Base-by-base conservation (phyloP, 2,797 vertebrate species). In the Melanotaenia parkinsoni region DNA sequence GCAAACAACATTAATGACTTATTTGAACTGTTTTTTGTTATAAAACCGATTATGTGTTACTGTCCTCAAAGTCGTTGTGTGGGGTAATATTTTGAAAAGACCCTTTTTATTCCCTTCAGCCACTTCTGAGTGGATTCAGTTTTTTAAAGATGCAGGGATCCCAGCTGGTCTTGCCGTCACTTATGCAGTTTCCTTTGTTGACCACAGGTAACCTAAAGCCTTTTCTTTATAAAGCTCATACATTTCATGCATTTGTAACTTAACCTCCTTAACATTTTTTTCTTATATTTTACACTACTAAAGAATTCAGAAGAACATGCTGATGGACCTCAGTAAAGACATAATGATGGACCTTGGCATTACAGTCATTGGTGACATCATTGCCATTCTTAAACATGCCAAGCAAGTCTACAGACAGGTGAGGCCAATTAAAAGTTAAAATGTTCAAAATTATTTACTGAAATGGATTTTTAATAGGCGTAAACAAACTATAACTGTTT, bases 91-190 rank as follows among this genome's bases (percentile, higher is more conserved):
- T 16, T 20, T 10, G 8, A 11, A 22, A 28, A 2, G 6, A n/a
- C 9, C 3, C 3, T 28, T 51, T 38, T 50, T 24, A 40, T 64
- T n/a, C 68, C 14, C 40, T 37, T 20, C 28, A 98, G 97, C 95
- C 73, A 98, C 97, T 0, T 98, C 97, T 0, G 97, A 99, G 81
- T 99, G 97, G 97, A 97, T 98, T 85, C 96, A 96, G 90, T 99
- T 99, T 88, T 99, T 99, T 85, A 96, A 96, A 84, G 97, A 98
- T 86, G 97, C 97, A 0, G 97, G 97, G 58, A 98, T 99, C 79
- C 97, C 97, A 1, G 94, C 97, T 0, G 96, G 97, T 30, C 95
- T 98, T 0, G 96, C 97, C 3, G 96, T 98, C 59, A 98, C 95
- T 63, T 99, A 98, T 0, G 96, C 97, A 0, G 94, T 98, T 69